Conservation (phyloP, 2,888 invertebrate species). For the Icerya purchasi region DNA sequence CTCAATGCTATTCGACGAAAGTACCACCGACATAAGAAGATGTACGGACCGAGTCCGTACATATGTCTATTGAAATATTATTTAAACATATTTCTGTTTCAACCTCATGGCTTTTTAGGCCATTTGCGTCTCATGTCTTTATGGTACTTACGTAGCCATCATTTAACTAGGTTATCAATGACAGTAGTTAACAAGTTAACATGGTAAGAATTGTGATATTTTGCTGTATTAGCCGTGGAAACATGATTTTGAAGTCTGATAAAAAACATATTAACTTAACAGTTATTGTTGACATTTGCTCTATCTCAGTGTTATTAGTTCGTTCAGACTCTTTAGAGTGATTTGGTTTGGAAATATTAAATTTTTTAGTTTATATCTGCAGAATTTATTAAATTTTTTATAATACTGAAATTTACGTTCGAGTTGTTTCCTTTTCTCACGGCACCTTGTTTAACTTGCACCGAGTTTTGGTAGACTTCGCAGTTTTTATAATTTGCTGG, state of each 20-base stretch:
- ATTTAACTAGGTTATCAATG: not conserved
- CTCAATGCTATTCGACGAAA: no score
- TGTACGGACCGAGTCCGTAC: no score
- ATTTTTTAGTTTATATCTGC: not conserved
- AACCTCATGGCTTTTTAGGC: not conserved
- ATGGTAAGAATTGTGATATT: no score
- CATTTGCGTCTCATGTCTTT: not conserved
- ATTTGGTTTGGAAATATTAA: not conserved
- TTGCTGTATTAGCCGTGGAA: not conserved
- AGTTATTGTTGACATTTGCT: not conserved
- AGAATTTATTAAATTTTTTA: not conserved
- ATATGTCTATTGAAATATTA: not conserved
- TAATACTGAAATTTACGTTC: not conserved
- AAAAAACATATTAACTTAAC: not conserved
- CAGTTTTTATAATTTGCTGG: not conserved
- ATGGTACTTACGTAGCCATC: not conserved
- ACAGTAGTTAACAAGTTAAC: not conserved
- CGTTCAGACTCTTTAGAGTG: not conserved
- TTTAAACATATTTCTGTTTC: not conserved
- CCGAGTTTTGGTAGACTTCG: not conserved
- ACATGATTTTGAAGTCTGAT: not conserved
- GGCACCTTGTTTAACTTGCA: not conserved
- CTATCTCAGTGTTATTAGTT: not conserved
- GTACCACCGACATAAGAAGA: no score
- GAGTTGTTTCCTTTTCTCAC: not conserved